Base-by-base conservation (phyloP, 2,113 vertebrate genomes). In the Mixornis gularis region DNA sequence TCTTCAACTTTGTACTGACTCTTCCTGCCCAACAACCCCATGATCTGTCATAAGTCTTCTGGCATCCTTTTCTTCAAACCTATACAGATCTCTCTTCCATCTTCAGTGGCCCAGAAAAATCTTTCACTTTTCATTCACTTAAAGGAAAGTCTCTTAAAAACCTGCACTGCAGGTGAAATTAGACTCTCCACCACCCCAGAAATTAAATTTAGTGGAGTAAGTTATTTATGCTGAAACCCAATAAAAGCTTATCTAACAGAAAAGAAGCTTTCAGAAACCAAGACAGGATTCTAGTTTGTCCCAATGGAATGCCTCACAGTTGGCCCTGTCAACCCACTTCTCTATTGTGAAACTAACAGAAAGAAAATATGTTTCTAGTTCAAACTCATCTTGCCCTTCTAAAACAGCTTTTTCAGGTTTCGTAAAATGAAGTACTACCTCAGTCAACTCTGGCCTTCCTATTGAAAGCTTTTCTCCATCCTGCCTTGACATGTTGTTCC, bases 221-320 rank as follows among this genome's bases (percentile, higher is more conserved):
- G 27, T 17, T 59, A 71, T 59, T 83, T 80, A 64, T 24, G 49
- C 13, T 56, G 16, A 89, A 49, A 53, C 38, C 44, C 69, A 89
- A 72, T 36, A 60, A 87, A 89, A 79, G 18, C 34, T 27, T 20
- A 30, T 81, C 16, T 56, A 41, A 68, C 4, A 41, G 20, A 85
- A 85, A 51, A 79, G 13, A 8, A 95, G 41, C 43, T 94, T 66
- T 48, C 10, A 26, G 36, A 63, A 86, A 41, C 17, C 15, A 40
- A 78, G 41, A 48, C 16, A 29, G 10, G 56, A 80, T 64, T n/a
- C 34, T 44, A 63, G 1, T 46, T 68, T 81, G 36, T 59, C 76
- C 22, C 52, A 81, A 34, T 0, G 0, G 18, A 78, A 32, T 13
- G 21, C 53, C 41, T 90, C 16, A 22, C 24, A 65, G 5, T 9